phyloP scores from a whole-genome alignment of 2,888 invertebrate species.

The Nineta flava region DNA sequence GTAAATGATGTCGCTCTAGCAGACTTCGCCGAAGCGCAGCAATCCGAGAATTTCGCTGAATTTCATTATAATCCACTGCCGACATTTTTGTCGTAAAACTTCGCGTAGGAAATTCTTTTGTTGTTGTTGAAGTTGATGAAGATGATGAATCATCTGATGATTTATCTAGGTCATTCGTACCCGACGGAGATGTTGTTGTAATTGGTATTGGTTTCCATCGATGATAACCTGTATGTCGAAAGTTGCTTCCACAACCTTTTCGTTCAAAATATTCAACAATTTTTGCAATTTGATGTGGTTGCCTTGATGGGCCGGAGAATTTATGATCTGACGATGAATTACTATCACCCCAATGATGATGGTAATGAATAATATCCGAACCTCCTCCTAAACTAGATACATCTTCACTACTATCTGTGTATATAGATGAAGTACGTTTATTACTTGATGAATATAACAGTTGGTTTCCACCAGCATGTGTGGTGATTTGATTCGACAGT shows the following conservation, averaged over 20 bases:
- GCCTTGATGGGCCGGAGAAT: constrained; percentile 32
- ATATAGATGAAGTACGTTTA: constrained; percentile 62
- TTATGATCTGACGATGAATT: constrained; percentile 40
- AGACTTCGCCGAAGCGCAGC: constrained; percentile 11
- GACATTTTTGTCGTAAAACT: constrained; percentile 17
- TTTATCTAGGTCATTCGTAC: not conserved
- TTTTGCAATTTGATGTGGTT: constrained; percentile 54
- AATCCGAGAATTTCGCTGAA: constrained; percentile 13
- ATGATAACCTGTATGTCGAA: constrained; percentile 30
- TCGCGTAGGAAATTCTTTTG: constrained; percentile 3
- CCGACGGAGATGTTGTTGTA: constrained; percentile 8
- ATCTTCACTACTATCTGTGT: constrained; percentile 77
- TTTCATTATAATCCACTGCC: constrained; percentile 17
- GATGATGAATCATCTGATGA: not conserved
- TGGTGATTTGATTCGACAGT: constrained; percentile 28
- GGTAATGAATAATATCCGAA: constrained; percentile 45
- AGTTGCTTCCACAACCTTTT: constrained; percentile 39
- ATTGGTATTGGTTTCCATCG: constrained; percentile 24
- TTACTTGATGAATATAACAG: constrained; percentile 34
- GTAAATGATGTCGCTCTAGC: constrained; percentile 13
- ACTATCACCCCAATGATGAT: constrained; percentile 22
- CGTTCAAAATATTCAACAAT: constrained; percentile 83
- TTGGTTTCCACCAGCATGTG: constrained; percentile 31
- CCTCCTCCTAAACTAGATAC: constrained; percentile 65
- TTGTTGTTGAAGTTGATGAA: not conserved